These are phyloP conservation scores for Coenonympha arcania DNA, from an alignment of 2,888 invertebrate genomes.

Conservation along the genomic window DNA sequence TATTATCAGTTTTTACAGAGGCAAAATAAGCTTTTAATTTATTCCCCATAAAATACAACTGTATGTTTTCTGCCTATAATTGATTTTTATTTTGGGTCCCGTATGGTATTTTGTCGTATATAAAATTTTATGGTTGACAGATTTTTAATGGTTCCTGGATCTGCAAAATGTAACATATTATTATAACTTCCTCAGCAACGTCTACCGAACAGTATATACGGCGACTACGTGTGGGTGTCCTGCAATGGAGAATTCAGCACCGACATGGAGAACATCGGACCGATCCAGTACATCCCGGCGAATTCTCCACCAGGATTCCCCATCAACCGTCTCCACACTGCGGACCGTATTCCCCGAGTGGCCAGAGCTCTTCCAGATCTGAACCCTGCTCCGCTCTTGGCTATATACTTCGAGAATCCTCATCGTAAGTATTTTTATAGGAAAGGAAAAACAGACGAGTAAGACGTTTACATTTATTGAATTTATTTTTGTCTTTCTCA, in stretches of 20 bases:
- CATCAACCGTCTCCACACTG: conserved; percentile 53
- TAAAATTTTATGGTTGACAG: no score
- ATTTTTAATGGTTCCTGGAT: no score
- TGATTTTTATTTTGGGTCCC: no score
- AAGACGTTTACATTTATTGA: no score
- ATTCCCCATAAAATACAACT: no score
- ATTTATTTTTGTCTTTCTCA: no score
- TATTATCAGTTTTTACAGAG: no score
- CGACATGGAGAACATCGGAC: conserved; percentile 84
- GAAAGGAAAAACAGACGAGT: no score
- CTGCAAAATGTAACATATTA: background rate
- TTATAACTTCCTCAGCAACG: conserved; percentile 39
- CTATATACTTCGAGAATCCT: conserved; percentile 60
- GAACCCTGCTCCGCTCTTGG: conserved; percentile 53
- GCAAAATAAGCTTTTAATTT: no score
- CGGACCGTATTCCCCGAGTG: conserved; percentile 54
- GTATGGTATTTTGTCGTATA: no score
- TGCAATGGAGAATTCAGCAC: conserved; percentile 85
- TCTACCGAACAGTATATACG: conserved; percentile 53
- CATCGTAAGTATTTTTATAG: conserved; percentile 49
- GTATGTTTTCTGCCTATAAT: no score
- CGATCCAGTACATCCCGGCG: conserved; percentile 79
- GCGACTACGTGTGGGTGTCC: conserved; percentile 83
- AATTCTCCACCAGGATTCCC: conserved; percentile 75
- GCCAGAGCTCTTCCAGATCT: conserved; percentile 50